Base-by-base conservation (phyloP, 2,113 vertebrate species). In the Toxotes jaculatrix region DNA sequence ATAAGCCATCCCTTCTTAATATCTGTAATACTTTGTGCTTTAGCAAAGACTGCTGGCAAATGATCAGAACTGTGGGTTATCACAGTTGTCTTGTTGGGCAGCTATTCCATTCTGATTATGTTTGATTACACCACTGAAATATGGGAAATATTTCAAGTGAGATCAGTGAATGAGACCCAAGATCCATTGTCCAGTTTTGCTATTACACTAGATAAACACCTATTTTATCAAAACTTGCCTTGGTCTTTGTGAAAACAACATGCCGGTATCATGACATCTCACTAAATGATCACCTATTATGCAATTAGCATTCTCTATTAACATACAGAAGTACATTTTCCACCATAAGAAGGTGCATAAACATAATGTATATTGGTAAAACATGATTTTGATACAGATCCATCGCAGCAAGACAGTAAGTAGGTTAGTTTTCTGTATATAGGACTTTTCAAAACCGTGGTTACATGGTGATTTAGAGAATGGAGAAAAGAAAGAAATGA, bases 101-200 rank as follows among this genome's bases (percentile, higher is more conserved):
- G n/a, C 69, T 7, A n/a, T 73, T 60, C 51, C 21, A 53, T 66
- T 32, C 64, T 74, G 43, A 82, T 70, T 42, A 49, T 43, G 17
- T 74, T 49, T 42, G 14, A 72, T 51, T 19, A 16, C n/a, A 55
- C 63, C 14, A 66, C 49, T 63, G 4, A 70, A 43, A 49, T 77
- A 75, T 59, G 3, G 42, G 3, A 82, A 61, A 77, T 40, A 61
- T n/a, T 53, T 80, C 19, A 60, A 60, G 4, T 60, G 56, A 49
- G 57, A 77, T 83, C 27, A 27, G 13, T 43, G 13, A 51, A 17
- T 36, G 3, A 73, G 40, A 64, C 40, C 4, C 21, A 6, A 21
- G 75, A 69, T 63, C 40, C n/a, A 32, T 21, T 45, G 40, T 64
- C 42, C 27, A 65, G 19, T 8, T 32, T 5, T 36, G 11, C 59